Evolutionary conservation across 2,888 invertebrate species (phyloP).

Genomic region (Sphinx pinastri): DNA sequence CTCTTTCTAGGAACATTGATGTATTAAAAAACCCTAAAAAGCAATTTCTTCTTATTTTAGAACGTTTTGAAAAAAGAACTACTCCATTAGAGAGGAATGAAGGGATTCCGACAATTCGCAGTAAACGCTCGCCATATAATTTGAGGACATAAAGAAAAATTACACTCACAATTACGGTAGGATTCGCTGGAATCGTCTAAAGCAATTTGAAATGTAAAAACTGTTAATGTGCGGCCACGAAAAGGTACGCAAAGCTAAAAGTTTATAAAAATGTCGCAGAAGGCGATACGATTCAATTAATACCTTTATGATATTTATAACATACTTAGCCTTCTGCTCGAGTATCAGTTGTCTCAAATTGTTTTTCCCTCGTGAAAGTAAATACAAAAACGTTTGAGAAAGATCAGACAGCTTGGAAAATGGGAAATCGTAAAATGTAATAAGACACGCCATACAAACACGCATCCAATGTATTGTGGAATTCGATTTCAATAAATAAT

Average conservation of each 20-base stretch:
- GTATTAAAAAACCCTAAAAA: too few relatives aligned
- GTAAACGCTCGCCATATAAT: slow-evolving; percentile 49
- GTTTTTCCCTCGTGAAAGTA: background rate
- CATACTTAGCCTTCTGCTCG: too few relatives aligned
- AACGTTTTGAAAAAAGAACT: slow-evolving; percentile 1
- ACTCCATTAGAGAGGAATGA: slow-evolving; percentile 24
- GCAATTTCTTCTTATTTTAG: slow-evolving; percentile 1
- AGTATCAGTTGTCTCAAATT: too few relatives aligned
- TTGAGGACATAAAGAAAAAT: slow-evolving; percentile 64
- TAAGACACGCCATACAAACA: slow-evolving; percentile 1
- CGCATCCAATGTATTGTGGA: slow-evolving; percentile 9
- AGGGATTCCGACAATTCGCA: slow-evolving; percentile 24
- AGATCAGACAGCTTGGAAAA: slow-evolving; percentile 1
- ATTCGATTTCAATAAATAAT: background rate
- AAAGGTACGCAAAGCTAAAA: slow-evolving; percentile 16
- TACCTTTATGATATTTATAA: too few relatives aligned
- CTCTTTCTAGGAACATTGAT: too few relatives aligned
- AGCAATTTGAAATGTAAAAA: slow-evolving; percentile 53
- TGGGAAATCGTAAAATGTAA: slow-evolving; percentile 16
- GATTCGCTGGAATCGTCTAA: slow-evolving; percentile 47
- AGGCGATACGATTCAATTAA: background rate
- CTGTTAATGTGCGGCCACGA: slow-evolving; percentile 38
- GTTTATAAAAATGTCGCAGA: background rate
- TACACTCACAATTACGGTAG: slow-evolving; percentile 53
- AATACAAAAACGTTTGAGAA: background rate